Conservation (phyloP, 2,888 invertebrate species). For the Andrena chrysosceles region DNA sequence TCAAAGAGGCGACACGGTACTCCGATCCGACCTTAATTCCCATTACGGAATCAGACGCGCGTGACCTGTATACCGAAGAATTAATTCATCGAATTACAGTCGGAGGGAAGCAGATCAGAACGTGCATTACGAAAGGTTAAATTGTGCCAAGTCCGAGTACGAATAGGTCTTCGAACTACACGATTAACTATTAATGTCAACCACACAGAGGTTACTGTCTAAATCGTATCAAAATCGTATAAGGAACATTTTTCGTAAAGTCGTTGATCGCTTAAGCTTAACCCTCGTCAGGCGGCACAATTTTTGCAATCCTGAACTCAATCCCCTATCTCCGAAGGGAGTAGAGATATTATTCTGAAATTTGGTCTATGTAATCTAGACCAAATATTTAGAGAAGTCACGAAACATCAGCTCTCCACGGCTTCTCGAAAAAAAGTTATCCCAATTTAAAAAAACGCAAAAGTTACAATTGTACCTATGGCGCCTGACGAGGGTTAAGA, state of each 20-base stretch:
- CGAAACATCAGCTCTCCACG: too few species aligned
- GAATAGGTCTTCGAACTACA: slow-evolving; percentile 5
- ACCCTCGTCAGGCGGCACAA: too few species aligned
- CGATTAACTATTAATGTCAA: background rate
- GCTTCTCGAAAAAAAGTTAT: too few species aligned
- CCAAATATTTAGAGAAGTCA: too few species aligned
- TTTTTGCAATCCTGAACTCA: too few species aligned
- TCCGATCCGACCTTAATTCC: slow-evolving; percentile 59
- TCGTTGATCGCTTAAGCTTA: too few species aligned
- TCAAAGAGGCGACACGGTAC: background rate
- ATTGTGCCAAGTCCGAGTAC: slow-evolving; percentile 19
- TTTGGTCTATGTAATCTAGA: too few species aligned
- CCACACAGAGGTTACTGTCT: background rate
- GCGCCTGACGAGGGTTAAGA: too few species aligned
- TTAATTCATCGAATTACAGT: slow-evolving; percentile 36
- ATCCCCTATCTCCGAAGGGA: too few species aligned
- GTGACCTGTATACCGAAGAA: slow-evolving; percentile 31
- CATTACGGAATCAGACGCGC: slow-evolving; percentile 25
- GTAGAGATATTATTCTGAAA: too few species aligned
- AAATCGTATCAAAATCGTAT: background rate
- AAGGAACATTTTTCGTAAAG: background rate
- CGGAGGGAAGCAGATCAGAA: slow-evolving; percentile 26
- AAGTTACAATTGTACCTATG: too few species aligned
- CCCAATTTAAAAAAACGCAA: too few species aligned
- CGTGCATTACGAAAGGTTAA: slow-evolving; percentile 12